Evolutionary conservation across 2,888 invertebrate genomes (phyloP).

Genomic region (Synergus gifuensis): DNA sequence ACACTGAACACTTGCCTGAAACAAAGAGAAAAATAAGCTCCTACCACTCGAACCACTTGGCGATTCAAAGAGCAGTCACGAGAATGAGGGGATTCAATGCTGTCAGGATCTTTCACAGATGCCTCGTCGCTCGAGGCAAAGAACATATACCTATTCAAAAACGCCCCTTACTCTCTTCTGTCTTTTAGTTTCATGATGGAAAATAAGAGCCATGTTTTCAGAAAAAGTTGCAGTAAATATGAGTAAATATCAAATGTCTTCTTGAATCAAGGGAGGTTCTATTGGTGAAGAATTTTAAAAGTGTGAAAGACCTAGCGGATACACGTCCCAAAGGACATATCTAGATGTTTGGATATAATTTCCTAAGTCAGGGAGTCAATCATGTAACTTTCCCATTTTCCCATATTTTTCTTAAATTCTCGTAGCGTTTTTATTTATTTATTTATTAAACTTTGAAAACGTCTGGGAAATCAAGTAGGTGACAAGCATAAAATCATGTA

Average conservation of each 20-base stretch:
- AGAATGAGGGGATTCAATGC: constrained; percentile 42
- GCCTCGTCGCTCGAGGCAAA: constrained; percentile 17
- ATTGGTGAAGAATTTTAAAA: too few relatives aligned
- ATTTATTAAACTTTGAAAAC: too few relatives aligned
- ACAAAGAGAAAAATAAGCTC: constrained; percentile 59
- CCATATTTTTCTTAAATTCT: too few relatives aligned
- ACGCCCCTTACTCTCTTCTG: not conserved
- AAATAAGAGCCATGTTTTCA: not conserved
- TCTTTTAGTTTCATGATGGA: not conserved
- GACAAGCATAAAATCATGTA: constrained; percentile 19
- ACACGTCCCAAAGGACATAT: too few relatives aligned
- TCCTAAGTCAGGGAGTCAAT: too few relatives aligned
- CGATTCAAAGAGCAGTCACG: constrained; percentile 49
- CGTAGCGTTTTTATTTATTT: too few relatives aligned
- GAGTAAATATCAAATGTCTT: too few relatives aligned
- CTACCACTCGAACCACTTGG: constrained; percentile 46
- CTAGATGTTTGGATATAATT: too few relatives aligned
- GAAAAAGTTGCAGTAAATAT: not conserved
- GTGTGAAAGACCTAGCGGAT: too few relatives aligned
- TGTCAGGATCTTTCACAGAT: constrained; percentile 23
- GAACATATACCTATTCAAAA: constrained; percentile 14
- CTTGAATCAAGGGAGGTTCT: too few relatives aligned
- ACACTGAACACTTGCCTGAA: constrained; percentile 80
- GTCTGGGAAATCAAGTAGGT: not conserved
- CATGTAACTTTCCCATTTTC: too few relatives aligned